These are phyloP conservation scores for Staurois parvus DNA, from an alignment of 2,797 vertebrate species.

Conservation along the genomic window DNA sequence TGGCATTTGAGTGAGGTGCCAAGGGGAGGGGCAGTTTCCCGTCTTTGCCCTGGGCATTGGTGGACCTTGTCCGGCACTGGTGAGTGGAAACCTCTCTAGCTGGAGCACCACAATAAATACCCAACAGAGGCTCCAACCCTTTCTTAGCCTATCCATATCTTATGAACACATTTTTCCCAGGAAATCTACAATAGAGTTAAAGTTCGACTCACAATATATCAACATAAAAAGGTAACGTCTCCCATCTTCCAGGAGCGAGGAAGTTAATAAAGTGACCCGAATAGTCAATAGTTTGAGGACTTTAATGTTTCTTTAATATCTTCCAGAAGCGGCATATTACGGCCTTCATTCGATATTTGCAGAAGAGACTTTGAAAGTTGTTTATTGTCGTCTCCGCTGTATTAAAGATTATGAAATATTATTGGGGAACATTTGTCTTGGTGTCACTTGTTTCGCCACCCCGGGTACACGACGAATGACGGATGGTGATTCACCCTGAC, in stretches of 20 bases:
- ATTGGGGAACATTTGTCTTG: background rate
- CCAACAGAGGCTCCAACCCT: too few relatives aligned
- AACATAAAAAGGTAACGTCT: background rate
- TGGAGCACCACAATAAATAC: too few relatives aligned
- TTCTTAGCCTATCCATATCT: too few relatives aligned
- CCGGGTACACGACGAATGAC: background rate
- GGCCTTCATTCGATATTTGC: background rate
- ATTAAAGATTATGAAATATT: background rate
- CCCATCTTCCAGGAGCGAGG: background rate
- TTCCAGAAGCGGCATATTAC: background rate
- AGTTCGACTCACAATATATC: background rate
- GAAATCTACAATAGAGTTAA: too few relatives aligned
- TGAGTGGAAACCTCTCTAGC: too few relatives aligned
- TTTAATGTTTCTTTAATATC: background rate
- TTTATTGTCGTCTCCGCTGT: background rate
- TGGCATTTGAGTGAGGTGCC: too few relatives aligned
- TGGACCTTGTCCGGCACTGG: too few relatives aligned
- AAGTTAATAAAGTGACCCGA: background rate
- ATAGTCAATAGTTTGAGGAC: background rate
- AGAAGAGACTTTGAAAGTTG: background rate
- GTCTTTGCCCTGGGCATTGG: too few relatives aligned
- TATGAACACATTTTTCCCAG: too few relatives aligned
- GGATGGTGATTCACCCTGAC: slow-evolving; percentile 11
- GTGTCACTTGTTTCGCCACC: background rate
- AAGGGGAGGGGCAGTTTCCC: too few relatives aligned